phyloP scores from a whole-genome alignment of 2,797 vertebrate species.

The Macropodus opercularis region DNA sequence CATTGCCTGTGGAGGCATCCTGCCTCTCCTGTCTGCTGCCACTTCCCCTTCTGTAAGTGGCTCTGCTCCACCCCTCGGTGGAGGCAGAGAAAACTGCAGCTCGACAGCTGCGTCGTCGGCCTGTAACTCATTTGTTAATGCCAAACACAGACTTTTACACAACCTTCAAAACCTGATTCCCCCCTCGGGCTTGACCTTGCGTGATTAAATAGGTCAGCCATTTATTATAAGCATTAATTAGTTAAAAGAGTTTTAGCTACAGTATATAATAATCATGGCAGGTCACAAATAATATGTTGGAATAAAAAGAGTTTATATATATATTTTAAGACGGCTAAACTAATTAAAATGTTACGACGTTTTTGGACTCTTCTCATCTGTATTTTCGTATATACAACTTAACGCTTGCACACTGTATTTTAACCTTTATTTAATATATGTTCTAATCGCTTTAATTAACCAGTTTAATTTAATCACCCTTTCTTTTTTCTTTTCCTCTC shows the following conservation, averaged over 20 bases:
- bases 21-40: constrained; percentile 95
- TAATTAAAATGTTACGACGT: constrained; percentile 25
- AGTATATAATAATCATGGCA: constrained; percentile 8
- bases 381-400: constrained; percentile 28
- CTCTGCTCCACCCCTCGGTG: constrained; percentile 68
- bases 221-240: not conserved
- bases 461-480: constrained; percentile 82
- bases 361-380: constrained; percentile 38
- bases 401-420: constrained; percentile 38
- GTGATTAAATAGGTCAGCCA: constrained; percentile 6
- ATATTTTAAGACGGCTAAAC: not conserved
- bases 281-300: not conserved
- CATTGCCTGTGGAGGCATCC: constrained; percentile 98
- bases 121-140: not conserved
- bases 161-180: not conserved
- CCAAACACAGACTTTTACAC: constrained; percentile 9
- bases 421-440: constrained; percentile 43
- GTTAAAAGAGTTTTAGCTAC: constrained; percentile 3
- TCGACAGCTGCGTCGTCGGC: constrained; percentile 13
- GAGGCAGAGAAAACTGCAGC: constrained; percentile 58
- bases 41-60: constrained; percentile 99
- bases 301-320: too few species aligned
- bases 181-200: not conserved
- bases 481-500: constrained; percentile 72
- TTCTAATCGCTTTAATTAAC: constrained; percentile 52